Conservation (phyloP, 1,140 invertebrate species). For the Drosophila equinoxialis region DNA sequence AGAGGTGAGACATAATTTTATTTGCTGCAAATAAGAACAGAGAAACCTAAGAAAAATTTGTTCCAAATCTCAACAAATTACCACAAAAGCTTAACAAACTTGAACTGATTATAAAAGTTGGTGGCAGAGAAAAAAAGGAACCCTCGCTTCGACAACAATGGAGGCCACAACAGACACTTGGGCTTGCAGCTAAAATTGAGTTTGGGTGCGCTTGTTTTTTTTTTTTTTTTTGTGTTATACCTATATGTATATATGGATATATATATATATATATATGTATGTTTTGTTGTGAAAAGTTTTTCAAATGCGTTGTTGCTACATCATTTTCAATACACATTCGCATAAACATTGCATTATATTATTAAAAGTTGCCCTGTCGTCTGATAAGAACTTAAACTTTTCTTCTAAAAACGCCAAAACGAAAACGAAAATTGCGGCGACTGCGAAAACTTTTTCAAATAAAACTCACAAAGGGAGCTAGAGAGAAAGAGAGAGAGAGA, state of each 20-base stretch:
- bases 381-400: slow-evolving; percentile 44
- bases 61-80: slow-evolving; percentile 78
- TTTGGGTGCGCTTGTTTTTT: slow-evolving; percentile 23
- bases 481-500: background rate
- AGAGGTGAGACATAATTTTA: slow-evolving; percentile 36
- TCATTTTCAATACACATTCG: slow-evolving; percentile 38
- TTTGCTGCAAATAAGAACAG: slow-evolving; percentile 15
- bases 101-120: slow-evolving; percentile 79
- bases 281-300: slow-evolving; percentile 59
- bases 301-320: slow-evolving; percentile 46
- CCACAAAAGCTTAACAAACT: slow-evolving; percentile 75
- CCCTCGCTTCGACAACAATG: slow-evolving; percentile 12
- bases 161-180: slow-evolving; percentile 26
- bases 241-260: background rate
- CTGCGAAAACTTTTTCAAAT: slow-evolving; percentile 6
- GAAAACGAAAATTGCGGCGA: slow-evolving; percentile 15
- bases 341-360: slow-evolving; percentile 59
- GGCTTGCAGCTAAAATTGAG: slow-evolving; percentile 41
- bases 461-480: background rate
- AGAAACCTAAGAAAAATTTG: slow-evolving; percentile 55
- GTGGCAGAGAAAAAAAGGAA: slow-evolving; percentile 26
- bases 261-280: slow-evolving; percentile 13
- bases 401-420: slow-evolving; percentile 29
- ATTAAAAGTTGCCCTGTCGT: slow-evolving; percentile 60
- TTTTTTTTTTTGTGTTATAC: slow-evolving; percentile 1